Conservation (phyloP, 2,888 invertebrate genomes). For the Parnassius mnemosyne region DNA sequence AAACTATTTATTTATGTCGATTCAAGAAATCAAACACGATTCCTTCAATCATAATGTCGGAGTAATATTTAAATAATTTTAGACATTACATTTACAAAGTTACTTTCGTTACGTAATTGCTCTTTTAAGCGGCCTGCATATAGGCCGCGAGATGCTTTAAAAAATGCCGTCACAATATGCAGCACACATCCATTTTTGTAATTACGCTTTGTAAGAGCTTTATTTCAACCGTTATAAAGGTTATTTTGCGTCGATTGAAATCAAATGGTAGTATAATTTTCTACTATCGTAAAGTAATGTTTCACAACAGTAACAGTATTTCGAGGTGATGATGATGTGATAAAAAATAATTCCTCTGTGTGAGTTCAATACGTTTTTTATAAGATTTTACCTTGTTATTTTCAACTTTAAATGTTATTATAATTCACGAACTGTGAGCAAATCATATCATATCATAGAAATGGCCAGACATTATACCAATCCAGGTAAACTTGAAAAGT, state of each 20-base stretch:
- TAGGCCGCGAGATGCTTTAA: slow-evolving; percentile 44
- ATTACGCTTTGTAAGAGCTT: slow-evolving; percentile 13
- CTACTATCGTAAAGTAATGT: slow-evolving; percentile 4
- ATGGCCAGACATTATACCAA: too few relatives aligned
- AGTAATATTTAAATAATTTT: slow-evolving; percentile 6
- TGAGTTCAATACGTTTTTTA: slow-evolving; percentile 4
- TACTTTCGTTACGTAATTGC: slow-evolving; percentile 7
- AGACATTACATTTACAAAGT: slow-evolving; percentile 14
- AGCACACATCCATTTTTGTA: slow-evolving; percentile 5
- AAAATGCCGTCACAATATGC: slow-evolving; percentile 35
- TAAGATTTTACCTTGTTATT: slow-evolving; percentile 9
- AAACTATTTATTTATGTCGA: too few relatives aligned
- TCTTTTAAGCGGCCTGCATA: slow-evolving; percentile 29
- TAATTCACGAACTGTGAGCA: too few relatives aligned
- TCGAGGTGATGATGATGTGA: slow-evolving; percentile 4
- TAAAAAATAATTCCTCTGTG: slow-evolving; percentile 12
- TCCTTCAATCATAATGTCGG: too few relatives aligned
- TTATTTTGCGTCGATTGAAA: slow-evolving; percentile 1
- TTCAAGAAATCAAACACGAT: too few relatives aligned
- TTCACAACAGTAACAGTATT: slow-evolving; percentile 17
- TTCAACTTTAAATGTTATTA: slow-evolving; percentile 1
- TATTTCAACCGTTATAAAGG: slow-evolving; percentile 7
- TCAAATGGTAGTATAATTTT: slow-evolving; percentile 14
- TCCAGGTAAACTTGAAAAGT: too few relatives aligned
- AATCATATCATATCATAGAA: too few relatives aligned